Conservation (phyloP, 92 coral and sea anemone species). For the Porites cylindrica region DNA sequence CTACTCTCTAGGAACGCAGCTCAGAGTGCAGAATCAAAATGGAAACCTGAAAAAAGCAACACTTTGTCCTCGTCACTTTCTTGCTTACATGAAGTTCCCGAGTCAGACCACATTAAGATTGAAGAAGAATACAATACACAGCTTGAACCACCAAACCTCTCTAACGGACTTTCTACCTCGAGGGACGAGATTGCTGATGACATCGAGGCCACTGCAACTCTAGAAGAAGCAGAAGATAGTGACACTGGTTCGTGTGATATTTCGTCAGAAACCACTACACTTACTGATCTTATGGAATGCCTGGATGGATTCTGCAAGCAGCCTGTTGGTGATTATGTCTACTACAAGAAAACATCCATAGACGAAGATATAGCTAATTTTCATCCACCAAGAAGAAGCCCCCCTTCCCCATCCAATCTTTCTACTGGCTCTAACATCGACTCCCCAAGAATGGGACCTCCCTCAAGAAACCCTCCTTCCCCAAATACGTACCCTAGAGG, state of each 20-base stretch:
- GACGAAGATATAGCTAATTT: background rate
- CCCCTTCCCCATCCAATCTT: constrained; percentile 2
- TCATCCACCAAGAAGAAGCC: constrained; percentile 17
- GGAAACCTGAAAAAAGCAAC: constrained; percentile 28
- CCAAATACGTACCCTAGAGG: constrained; percentile 24
- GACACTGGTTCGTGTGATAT: constrained; percentile 25
- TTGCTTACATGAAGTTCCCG: background rate
- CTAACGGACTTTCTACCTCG: background rate
- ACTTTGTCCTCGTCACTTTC: constrained; percentile 15
- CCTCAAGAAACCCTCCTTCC: constrained; percentile 24
- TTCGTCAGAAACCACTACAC: background rate
- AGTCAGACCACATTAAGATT: background rate
- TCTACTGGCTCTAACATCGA: background rate
- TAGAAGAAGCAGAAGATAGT: background rate
- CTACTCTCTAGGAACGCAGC: background rate
- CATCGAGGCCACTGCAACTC: background rate
- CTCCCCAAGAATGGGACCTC: constrained; percentile 4
- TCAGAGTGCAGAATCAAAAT: background rate
- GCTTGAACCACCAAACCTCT: background rate
- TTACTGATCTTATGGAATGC: constrained; percentile 5
- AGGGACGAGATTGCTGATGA: background rate
- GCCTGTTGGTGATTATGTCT: constrained; percentile 10
- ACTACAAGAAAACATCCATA: constrained; percentile 6
- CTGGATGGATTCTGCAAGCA: constrained; percentile 15
- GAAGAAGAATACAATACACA: background rate